Evolutionary conservation across 2,797 vertebrate species (phyloP).

Genomic region (Philypnodon macrostomus): DNA sequence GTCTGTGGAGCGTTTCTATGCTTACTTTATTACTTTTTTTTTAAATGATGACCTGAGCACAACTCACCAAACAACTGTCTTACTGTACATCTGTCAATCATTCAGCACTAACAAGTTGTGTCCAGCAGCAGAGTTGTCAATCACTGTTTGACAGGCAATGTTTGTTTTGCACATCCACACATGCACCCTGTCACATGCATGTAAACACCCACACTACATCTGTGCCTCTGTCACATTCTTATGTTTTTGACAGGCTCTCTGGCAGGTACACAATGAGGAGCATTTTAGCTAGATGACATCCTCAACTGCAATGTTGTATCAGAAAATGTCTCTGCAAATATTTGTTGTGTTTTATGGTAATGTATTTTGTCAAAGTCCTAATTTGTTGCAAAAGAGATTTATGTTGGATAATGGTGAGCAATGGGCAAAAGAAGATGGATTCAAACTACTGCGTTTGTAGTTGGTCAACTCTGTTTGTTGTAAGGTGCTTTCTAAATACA

Average conservation of each 20-base stretch:
- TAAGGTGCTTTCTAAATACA: no score
- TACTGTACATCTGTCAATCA: constrained; percentile 35
- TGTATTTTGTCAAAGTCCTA: no score
- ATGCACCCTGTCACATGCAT: constrained; percentile 10
- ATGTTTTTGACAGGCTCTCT: not conserved
- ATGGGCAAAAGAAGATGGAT: no score
- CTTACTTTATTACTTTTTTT: constrained; percentile 21
- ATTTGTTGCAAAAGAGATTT: no score
- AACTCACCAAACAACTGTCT: constrained; percentile 28
- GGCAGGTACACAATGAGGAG: not conserved
- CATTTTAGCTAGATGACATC: no score
- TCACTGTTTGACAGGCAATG: constrained; percentile 3
- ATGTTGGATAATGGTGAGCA: no score
- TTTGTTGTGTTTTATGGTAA: no score
- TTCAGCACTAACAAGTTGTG: constrained; percentile 14
- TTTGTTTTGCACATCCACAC: constrained; percentile 21
- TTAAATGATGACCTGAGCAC: constrained; percentile 30
- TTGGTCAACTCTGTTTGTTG: no score
- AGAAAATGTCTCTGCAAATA: no score
- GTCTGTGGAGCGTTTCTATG: constrained; percentile 8
- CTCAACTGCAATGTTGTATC: no score
- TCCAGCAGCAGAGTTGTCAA: constrained; percentile 26
- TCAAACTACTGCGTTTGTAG: no score
- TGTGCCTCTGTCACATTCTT: not conserved
- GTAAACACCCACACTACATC: constrained; percentile 43